Base-by-base conservation (phyloP, 23 tunicate genomes). In the Corella eumyota region DNA sequence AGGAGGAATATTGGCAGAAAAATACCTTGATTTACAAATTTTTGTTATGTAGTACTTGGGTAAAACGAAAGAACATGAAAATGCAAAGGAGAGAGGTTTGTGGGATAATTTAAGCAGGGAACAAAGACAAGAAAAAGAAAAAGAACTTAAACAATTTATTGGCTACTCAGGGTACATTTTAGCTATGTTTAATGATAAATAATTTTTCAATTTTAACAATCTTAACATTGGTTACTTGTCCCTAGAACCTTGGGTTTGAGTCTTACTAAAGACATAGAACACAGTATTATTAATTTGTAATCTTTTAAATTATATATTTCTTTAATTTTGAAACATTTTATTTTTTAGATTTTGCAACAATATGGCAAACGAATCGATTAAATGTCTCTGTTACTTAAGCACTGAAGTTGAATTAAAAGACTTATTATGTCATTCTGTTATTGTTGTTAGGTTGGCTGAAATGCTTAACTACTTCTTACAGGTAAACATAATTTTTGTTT, bases 401-500 rank as follows among this genome's bases (percentile, higher is more conserved):
- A 54, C 22, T 0, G 61, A 46, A 0, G 36, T 26, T 4, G 79
- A 64, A 57, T 66, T 80, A n/a, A 45, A 63, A 51, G 50, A 65
- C 21, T 45, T 85, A 3, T 63, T 85, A 27, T 58, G 74, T 36
- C 78, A 85, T 49, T 38, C 63, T 17, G 38, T 65, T 6, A 79
- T 85, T 0, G 79, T 69, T 37, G 68, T 63, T 20, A 59, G 95
- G 35, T 64, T 85, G 33, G 95, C 95, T 0, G 64, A 48, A n/a
- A 85, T 85, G 95, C 46, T 70, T 2, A 69, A 85, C 50, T 47
- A 71, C 40, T 78, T 85, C 61, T 36, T 83, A 19, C 29, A 52
- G 77, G 77, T 71, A 7, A 34, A 19, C 20, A n/a, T n/a, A 2
- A 22, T 60, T 60, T 33, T 13, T 53, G 22, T 53, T 20, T 21